Conservation (phyloP, 2,113 vertebrate genomes). For the Dolichallabes microphthalmus region DNA sequence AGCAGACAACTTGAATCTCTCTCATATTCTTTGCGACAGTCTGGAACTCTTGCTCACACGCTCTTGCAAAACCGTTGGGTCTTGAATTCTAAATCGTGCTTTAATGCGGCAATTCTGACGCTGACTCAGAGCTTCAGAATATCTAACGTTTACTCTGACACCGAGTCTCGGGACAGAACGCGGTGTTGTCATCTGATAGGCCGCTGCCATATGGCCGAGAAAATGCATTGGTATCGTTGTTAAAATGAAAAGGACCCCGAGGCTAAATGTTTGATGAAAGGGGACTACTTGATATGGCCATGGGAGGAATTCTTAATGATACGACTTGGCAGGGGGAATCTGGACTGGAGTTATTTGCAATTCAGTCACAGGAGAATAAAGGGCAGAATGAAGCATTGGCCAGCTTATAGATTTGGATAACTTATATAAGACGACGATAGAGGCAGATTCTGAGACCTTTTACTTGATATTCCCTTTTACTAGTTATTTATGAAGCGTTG, state of each 20-base stretch:
- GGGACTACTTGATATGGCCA: slow-evolving; percentile 48
- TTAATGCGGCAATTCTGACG: slow-evolving; percentile 27
- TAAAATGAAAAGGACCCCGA: slow-evolving; percentile 53
- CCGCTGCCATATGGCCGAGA: slow-evolving; percentile 51
- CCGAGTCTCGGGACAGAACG: slow-evolving; percentile 38
- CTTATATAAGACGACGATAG: background rate
- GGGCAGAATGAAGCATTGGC: background rate
- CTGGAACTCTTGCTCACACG: background rate
- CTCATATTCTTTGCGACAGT: slow-evolving; percentile 9
- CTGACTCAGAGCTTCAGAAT: slow-evolving; percentile 45
- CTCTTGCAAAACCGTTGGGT: background rate
- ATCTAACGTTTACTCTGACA: slow-evolving; percentile 59
- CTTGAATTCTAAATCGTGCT: slow-evolving; percentile 15
- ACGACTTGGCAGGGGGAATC: background rate
- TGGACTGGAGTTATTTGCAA: background rate
- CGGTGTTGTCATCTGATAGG: slow-evolving; percentile 26
- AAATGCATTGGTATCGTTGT: slow-evolving; percentile 54
- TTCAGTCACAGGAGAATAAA: background rate
- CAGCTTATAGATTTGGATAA: background rate
- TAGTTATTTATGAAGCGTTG: background rate
- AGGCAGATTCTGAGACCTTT: background rate
- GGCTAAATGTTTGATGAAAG: slow-evolving; percentile 45
- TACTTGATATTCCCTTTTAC: background rate
- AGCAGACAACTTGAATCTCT: background rate
- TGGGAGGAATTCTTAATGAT: slow-evolving; percentile 37